Percentiles rank a stretch among this genome's conserved stretches.
phyloP scores from a whole-genome alignment of 2,888 invertebrate genomes.

The Drosophila quasianomalipes region DNA sequence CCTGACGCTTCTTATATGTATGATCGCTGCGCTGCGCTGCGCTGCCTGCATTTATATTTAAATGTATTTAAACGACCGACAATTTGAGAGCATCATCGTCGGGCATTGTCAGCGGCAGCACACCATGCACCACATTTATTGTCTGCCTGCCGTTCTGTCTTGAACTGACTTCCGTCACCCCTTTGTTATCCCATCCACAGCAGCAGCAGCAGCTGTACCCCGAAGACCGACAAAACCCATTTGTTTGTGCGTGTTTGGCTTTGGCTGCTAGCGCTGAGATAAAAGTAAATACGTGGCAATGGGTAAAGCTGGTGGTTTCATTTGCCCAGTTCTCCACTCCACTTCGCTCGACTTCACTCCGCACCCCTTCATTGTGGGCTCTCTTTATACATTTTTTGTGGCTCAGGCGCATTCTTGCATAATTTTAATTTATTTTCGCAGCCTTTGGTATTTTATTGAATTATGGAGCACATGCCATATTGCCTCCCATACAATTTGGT shows the following conservation, averaged over 20 bases:
- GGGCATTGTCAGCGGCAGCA: conserved; percentile 62
- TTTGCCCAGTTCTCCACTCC: conserved; percentile 46
- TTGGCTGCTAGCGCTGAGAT: conserved; percentile 71
- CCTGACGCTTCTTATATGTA: conserved; percentile 44
- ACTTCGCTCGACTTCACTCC: not conserved
- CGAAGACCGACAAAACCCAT: conserved; percentile 57
- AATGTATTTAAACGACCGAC: conserved; percentile 81
- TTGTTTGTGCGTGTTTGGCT: conserved; percentile 75
- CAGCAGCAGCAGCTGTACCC: conserved; percentile 7
- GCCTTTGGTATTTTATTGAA: conserved; percentile 57
- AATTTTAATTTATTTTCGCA: conserved; percentile 72
- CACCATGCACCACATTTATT: conserved; percentile 69
- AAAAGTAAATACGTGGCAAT: conserved; percentile 80
- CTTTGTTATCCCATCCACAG: conserved; percentile 4
- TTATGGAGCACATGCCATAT: conserved; percentile 36
- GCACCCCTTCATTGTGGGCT: conserved; percentile 20
- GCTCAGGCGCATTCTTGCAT: conserved; percentile 59
- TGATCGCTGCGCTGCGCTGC: conserved; percentile 24
- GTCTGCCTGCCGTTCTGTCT: conserved; percentile 51
- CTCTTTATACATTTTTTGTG: conserved; percentile 23
- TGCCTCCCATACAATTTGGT: conserved; percentile 28
- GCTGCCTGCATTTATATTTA: conserved; percentile 74
- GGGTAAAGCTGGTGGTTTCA: conserved; percentile 66
- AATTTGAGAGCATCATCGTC: conserved; percentile 74
- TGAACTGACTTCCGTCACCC: conserved; percentile 28